A percentile compares a stretch with the other conserved stretches of the same genome.
Evolutionary conservation across 2,113 vertebrate genomes (phyloP).

Genomic region (Crotalus helleri): DNA sequence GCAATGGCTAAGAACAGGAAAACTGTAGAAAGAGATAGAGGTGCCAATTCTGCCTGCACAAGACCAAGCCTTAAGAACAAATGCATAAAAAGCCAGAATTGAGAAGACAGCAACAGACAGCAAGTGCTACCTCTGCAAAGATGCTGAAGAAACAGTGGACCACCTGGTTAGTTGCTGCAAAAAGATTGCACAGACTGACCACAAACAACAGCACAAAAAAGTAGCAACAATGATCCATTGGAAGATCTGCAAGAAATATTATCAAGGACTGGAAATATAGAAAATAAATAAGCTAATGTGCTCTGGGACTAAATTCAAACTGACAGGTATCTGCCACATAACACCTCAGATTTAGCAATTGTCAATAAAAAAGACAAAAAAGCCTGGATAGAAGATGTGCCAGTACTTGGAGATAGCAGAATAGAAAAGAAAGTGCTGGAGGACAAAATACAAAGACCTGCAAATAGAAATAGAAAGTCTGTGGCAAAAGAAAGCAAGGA

Average conservation of each 20-base stretch:
- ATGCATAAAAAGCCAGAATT: not conserved
- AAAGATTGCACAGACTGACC: not conserved
- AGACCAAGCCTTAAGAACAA: too few relatives aligned
- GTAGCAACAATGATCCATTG: not conserved
- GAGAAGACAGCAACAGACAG: not conserved
- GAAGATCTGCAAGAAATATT: not conserved
- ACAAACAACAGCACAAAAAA: not conserved
- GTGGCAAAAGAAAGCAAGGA: not conserved
- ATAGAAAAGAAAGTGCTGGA: too few relatives aligned
- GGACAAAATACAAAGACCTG: not conserved
- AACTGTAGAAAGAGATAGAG: not conserved
- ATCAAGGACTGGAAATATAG: not conserved
- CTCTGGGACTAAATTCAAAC: not conserved
- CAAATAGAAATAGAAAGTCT: not conserved
- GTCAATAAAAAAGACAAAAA: not conserved
- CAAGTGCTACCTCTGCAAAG: not conserved
- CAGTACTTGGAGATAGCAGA: not conserved
- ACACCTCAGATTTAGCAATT: not conserved
- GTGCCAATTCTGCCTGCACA: not conserved
- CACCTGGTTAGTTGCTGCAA: not conserved
- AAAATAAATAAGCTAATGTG: not conserved
- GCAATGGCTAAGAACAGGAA: not conserved
- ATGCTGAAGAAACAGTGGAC: not conserved
- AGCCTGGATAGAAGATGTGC: not conserved
- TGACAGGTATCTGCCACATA: not conserved